Percentiles rank a stretch among this genome's conserved stretches.
phyloP scores from a whole-genome alignment of 2,888 invertebrate species.

The Trilocha varians region DNA sequence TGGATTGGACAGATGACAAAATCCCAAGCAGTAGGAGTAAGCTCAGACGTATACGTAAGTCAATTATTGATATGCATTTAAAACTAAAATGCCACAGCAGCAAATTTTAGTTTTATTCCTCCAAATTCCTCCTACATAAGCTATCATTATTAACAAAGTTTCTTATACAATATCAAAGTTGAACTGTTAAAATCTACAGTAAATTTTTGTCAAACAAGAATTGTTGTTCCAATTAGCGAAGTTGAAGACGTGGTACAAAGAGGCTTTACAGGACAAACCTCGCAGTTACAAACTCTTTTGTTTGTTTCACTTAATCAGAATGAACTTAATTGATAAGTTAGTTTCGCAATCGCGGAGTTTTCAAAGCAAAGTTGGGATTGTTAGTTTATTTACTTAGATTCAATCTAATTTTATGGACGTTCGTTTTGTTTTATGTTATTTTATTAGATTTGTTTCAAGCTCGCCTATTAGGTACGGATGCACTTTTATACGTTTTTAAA shows the following conservation, averaged over 20 bases:
- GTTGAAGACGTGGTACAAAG: background rate
- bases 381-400: background rate
- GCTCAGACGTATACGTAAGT: too few relatives aligned
- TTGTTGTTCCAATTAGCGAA: conserved; percentile 2
- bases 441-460: too few relatives aligned
- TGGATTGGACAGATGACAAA: too few relatives aligned
- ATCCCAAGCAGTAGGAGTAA: too few relatives aligned
- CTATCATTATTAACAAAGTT: too few relatives aligned
- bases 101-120: background rate
- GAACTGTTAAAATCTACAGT: background rate
- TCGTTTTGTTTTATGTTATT: too few relatives aligned
- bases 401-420: background rate
- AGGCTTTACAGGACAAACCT: background rate
- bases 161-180: too few relatives aligned
- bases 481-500: too few relatives aligned
- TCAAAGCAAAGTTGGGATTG: background rate
- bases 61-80: too few relatives aligned
- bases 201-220: background rate
- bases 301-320: background rate
- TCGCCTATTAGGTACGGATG: too few relatives aligned
- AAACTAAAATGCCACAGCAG: too few relatives aligned
- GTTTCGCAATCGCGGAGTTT: background rate
- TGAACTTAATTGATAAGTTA: background rate
- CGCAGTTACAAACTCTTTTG: background rate
- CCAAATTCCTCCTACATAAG: too few relatives aligned